Percentiles rank a stretch among this genome's conserved stretches.
phyloP scores from a whole-genome alignment of 2,113 vertebrate genomes.

The Eolophus roseicapilla region DNA sequence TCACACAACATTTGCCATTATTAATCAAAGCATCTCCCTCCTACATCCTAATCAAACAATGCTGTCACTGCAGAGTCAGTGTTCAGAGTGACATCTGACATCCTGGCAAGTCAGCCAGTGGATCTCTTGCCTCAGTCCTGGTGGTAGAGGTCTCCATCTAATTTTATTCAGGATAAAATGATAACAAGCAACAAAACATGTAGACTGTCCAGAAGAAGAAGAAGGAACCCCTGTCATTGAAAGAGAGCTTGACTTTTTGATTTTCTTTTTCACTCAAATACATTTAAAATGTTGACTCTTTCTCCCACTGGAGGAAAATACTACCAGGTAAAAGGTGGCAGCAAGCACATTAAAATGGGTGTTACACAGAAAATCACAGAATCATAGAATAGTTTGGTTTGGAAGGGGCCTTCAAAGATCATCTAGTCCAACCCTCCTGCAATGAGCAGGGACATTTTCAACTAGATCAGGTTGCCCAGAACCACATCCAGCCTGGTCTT shows the following conservation, averaged over 20 bases:
- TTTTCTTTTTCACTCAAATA: background rate
- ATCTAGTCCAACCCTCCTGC: background rate
- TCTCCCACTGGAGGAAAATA: background rate
- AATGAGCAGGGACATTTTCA: background rate
- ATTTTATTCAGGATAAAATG: background rate
- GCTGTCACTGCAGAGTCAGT: background rate
- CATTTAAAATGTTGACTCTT: rapidly evolving
- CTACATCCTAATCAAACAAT: background rate
- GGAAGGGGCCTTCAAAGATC: background rate
- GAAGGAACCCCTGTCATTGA: background rate
- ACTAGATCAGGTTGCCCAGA: background rate
- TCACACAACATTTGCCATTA: background rate
- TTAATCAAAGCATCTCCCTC: background rate
- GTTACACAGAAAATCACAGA: background rate
- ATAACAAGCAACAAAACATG: background rate
- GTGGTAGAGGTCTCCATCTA: background rate
- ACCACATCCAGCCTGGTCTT: background rate
- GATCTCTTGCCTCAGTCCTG: background rate
- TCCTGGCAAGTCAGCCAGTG: background rate
- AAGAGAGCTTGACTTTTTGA: background rate
- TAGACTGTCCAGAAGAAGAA: background rate
- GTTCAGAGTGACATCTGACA: rapidly evolving
- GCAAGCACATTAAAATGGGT: background rate
- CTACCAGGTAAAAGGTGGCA: background rate
- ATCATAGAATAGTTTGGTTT: background rate